Evolutionary conservation across 1,140 invertebrate genomes (phyloP).

Genomic region (Drosophila simulans): DNA sequence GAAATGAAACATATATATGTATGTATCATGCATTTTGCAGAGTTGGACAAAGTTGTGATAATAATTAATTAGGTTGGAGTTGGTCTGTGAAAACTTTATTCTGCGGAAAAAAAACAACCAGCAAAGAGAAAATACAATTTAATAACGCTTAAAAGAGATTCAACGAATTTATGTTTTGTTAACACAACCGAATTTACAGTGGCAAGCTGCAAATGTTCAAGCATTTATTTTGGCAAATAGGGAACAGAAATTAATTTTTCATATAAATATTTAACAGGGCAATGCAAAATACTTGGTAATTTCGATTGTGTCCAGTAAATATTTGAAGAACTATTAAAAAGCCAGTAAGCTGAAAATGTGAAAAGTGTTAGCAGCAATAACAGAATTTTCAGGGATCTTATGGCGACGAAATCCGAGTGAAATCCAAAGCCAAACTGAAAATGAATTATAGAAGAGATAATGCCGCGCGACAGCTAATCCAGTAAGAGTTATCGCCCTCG

Average conservation of each 20-base stretch:
- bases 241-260: background rate
- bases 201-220: background rate
- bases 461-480: constrained; percentile 33
- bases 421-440: constrained; percentile 4
- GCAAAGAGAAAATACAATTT: background rate
- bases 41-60: constrained; percentile 28
- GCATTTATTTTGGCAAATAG: background rate
- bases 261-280: background rate
- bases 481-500: constrained; percentile 41
- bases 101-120: background rate
- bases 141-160: background rate
- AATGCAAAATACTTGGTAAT: too few species aligned
- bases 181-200: background rate
- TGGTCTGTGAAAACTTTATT: background rate
- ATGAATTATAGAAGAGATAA: constrained; percentile 36
- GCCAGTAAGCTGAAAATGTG: background rate
- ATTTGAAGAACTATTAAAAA: background rate
- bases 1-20: background rate
- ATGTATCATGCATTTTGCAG: constrained; percentile 1
- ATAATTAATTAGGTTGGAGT: constrained; percentile 37
- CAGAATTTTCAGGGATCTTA: background rate
- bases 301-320: background rate
- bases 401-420: background rate
- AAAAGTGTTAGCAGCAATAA: background rate
- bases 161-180: background rate